Conservation (phyloP, 2,797 vertebrate genomes). For the Anguilla obscura region DNA sequence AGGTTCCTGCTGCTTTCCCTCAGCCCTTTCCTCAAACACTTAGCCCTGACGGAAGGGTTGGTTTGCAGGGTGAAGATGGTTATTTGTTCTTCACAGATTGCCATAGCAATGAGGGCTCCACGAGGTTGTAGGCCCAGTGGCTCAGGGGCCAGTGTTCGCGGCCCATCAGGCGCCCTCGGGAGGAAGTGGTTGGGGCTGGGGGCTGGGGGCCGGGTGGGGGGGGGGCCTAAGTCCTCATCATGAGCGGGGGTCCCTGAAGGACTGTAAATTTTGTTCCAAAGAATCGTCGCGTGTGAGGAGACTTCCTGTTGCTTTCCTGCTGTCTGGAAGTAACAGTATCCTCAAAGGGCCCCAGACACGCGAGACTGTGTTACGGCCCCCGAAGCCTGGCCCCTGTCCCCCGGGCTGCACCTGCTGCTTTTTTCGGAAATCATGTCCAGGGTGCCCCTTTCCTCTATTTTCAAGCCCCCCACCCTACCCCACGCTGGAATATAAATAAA, state of each 20-base stretch:
- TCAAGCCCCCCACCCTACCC: not conserved
- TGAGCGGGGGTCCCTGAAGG: constrained; percentile 55
- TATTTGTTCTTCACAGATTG: constrained; percentile 50
- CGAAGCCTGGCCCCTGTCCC: constrained; percentile 25
- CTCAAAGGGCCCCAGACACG: constrained; percentile 75
- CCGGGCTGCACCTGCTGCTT: constrained; percentile 71
- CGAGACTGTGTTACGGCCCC: constrained; percentile 59
- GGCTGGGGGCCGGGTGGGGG: constrained; percentile 46
- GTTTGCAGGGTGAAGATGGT: constrained; percentile 47
- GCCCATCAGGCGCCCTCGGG: constrained; percentile 63
- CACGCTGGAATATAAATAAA: not conserved
- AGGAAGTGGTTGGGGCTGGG: constrained; percentile 68
- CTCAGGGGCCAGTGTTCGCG: constrained; percentile 49
- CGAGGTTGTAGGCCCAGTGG: constrained; percentile 44
- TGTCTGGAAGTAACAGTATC: constrained; percentile 78
- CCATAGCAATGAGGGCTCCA: constrained; percentile 48
- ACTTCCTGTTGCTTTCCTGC: constrained; percentile 73
- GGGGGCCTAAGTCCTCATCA: constrained; percentile 45
- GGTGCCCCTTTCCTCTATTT: constrained; percentile 54
- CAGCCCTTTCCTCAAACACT: constrained; percentile 23
- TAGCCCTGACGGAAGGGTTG: constrained; percentile 59
- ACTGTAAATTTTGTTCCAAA: constrained; percentile 67
- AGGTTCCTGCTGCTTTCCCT: constrained; percentile 42
- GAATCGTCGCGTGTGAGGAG: constrained; percentile 78
- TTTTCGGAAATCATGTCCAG: constrained; percentile 55